phyloP scores from a whole-genome alignment of 2,888 invertebrate species.

The Apotomis turbidana region DNA sequence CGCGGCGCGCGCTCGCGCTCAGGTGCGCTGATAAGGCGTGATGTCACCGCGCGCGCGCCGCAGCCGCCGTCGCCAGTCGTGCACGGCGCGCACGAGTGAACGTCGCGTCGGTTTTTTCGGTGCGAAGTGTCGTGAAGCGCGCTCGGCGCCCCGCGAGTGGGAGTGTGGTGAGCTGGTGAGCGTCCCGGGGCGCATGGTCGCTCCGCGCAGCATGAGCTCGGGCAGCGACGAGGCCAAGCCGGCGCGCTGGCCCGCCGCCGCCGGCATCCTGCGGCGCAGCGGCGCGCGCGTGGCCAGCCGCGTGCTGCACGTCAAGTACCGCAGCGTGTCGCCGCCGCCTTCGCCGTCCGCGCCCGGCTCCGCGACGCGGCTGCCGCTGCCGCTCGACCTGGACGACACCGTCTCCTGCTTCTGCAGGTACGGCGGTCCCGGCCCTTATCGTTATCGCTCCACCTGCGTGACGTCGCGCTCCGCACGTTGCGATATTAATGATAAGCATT shows the following conservation, averaged over 20 bases:
- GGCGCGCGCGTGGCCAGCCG: slow-evolving; percentile 69
- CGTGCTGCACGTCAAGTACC: slow-evolving; percentile 73
- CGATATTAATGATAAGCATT: slow-evolving; percentile 37
- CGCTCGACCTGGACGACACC: slow-evolving; percentile 87
- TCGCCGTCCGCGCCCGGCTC: slow-evolving; percentile 46
- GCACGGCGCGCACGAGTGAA: slow-evolving; percentile 61
- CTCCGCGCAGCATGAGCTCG: slow-evolving; percentile 38
- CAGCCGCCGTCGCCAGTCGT: slow-evolving; percentile 56
- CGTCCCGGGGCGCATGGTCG: slow-evolving; percentile 24
- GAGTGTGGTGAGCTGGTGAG: not conserved
- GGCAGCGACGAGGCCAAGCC: slow-evolving; percentile 44
- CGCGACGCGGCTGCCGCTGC: slow-evolving; percentile 52
- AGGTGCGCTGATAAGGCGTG: slow-evolving; percentile 64
- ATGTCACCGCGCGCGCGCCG: slow-evolving; percentile 58
- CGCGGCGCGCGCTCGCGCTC: slow-evolving; percentile 46
- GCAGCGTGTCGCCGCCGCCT: slow-evolving; percentile 64
- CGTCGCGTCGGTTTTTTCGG: slow-evolving; percentile 59
- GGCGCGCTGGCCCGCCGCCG: slow-evolving; percentile 68
- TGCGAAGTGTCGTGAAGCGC: slow-evolving; percentile 39
- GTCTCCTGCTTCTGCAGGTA: slow-evolving; percentile 93
- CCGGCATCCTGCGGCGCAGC: slow-evolving; percentile 69
- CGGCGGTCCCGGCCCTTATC: slow-evolving; percentile 3
- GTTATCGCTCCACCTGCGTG: slow-evolving; percentile 61
- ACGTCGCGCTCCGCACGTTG: slow-evolving; percentile 55
- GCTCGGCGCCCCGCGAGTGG: slow-evolving; percentile 35